Percentiles rank a stretch among this genome's conserved stretches.
Evolutionary conservation across 2,113 vertebrate genomes (phyloP).

Genomic region (Jaculus jaculus): DNA sequence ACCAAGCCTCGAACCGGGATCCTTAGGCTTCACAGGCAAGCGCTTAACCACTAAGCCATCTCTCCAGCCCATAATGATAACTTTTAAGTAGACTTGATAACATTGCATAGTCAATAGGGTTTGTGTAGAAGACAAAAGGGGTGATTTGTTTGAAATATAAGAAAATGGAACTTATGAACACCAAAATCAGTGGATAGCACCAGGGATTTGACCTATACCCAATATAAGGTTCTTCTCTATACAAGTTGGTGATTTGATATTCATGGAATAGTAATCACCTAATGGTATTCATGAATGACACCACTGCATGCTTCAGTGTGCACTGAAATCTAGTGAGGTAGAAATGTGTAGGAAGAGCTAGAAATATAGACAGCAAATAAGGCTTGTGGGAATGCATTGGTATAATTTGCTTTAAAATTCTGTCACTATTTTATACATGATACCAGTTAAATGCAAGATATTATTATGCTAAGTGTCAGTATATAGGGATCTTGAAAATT

Average conservation of each 20-base stretch:
- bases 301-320: not conserved
- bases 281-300: not conserved
- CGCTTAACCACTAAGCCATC: no score
- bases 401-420: not conserved
- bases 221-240: not conserved
- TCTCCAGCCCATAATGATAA: no score
- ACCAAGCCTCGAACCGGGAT: no score
- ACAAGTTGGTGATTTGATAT: not conserved
- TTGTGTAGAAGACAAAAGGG: not conserved
- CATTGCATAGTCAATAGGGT: not conserved
- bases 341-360: not conserved
- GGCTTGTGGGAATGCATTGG: not conserved
- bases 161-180: not conserved
- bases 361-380: not conserved
- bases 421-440: not conserved
- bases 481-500: no score
- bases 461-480: no score
- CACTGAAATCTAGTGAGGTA: not conserved
- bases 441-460: not conserved
- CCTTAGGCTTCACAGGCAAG: no score
- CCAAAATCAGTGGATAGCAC: not conserved
- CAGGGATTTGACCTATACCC: accelerated
- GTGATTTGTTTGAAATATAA: not conserved
- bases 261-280: not conserved
- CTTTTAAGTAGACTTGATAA: not conserved